Evolutionary conservation across 2,888 invertebrate genomes (phyloP).

Genomic region (Chrysina gloriosa): DNA sequence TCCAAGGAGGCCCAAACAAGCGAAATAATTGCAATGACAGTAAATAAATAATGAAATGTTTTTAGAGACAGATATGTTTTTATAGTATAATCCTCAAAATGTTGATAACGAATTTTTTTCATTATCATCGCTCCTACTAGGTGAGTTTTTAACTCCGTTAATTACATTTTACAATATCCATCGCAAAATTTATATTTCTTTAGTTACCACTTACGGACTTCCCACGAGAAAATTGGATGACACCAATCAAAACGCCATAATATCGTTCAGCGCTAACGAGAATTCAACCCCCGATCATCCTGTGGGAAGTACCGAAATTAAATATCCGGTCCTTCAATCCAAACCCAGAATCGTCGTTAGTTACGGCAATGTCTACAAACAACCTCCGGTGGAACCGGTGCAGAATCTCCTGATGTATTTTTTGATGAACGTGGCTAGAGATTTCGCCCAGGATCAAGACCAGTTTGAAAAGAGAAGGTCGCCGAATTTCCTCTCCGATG

Average conservation of each 20-base stretch:
- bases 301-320: neutral
- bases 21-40: constrained; percentile 40
- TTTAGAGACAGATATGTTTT: constrained; percentile 35
- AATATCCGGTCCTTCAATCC: neutral
- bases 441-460: constrained; percentile 34
- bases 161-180: neutral
- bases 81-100: constrained; percentile 22
- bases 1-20: constrained; percentile 13
- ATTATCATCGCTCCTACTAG: constrained; percentile 18
- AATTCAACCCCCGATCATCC: neutral
- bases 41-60: constrained; percentile 39
- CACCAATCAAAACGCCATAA: constrained; percentile 4
- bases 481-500: constrained; percentile 35
- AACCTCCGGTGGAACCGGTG: constrained; percentile 30
- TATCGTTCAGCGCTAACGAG: constrained; percentile 13
- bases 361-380: constrained; percentile 38
- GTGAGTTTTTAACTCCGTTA: constrained; percentile 3
- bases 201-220: constrained; percentile 3
- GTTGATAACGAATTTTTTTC: constrained; percentile 35
- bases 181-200: neutral
- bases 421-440: constrained; percentile 39
- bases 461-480: constrained; percentile 32
- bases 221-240: constrained; percentile 19
- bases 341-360: constrained; percentile 40
- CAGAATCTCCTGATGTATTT: constrained; percentile 40